A percentile compares a stretch with the other conserved stretches of the same genome.
Evolutionary conservation across 1,140 invertebrate genomes (phyloP).

Genomic region (Caenorhabditis remanei): DNA sequence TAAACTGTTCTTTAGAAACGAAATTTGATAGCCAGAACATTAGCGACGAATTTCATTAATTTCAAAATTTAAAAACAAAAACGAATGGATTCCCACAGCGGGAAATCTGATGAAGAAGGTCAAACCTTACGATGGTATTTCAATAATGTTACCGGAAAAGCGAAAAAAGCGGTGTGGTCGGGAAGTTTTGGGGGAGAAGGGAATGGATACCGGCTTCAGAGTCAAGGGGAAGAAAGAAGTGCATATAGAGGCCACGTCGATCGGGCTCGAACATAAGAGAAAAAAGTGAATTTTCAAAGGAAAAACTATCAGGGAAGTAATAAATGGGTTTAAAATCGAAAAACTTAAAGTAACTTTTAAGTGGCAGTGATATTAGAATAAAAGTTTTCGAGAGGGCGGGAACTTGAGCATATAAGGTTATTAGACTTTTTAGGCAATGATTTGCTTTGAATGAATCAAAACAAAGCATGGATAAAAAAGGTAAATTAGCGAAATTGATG

Average conservation of each 20-base stretch:
- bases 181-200: not conserved
- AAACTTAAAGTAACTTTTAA: not conserved
- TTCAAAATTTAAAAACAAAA: not conserved
- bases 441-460: too few relatives aligned
- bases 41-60: not conserved
- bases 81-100: not conserved
- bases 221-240: not conserved
- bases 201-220: constrained; percentile 2
- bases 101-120: constrained; percentile 5
- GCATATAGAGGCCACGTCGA: not conserved
- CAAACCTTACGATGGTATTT: not conserved
- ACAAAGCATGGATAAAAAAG: too few relatives aligned
- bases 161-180: not conserved
- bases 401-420: not conserved
- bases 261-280: not conserved
- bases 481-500: too few relatives aligned
- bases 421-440: too few relatives aligned
- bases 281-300: not conserved
- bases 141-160: constrained; percentile 12
- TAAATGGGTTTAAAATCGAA: not conserved
- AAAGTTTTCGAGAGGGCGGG: not conserved
- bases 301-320: not conserved
- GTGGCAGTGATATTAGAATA: not conserved
- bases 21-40: too few relatives aligned
- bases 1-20: too few relatives aligned